Base-by-base conservation (phyloP, 1,140 invertebrate species). In the Papilio helenus region DNA sequence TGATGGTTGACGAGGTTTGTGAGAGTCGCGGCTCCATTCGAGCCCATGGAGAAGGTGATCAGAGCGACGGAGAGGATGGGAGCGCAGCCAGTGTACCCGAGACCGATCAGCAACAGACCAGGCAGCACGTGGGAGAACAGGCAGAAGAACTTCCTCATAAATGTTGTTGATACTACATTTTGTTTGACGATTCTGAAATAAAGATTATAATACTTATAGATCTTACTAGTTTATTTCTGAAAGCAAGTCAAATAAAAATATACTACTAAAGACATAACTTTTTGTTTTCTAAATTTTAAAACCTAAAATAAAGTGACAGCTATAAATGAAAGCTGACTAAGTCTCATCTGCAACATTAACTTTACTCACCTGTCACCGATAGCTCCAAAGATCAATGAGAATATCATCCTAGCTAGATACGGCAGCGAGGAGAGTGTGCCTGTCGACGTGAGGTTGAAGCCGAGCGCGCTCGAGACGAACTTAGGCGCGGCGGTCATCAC, bases 401-500 rank as follows among this genome's bases (percentile, higher is more conserved):
- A 95, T 4, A 96, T 85, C 82, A 97, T 93, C 82, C 97, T 94
- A 46, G 96, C 95, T 79, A 97, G 95, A 81, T 97, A 97, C 2
- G 97, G 97, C 76, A 97, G 85, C 9, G 97, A 96, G 20, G 97
- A 96, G 3, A 97, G 88, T 14, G 96, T 94, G 65, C 97, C 97
- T 16, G 96, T 96, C 73, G 96, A 95, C 83, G 97, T 96, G 65
- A 99, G 95, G 83, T 98, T 96, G 84, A 98, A 98, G 79, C 98
- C 97, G 5, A 99, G 95, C n/a, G 98, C 97, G 79, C 94, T 92
- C 51, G 97, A 96, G 83, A 99, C 96, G 91, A 98, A 99, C 80
- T 97, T 98, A 0, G 99, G 98, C 1, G 98, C 97, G 23, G 97
- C 97, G 0, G 97, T 98, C 81, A 99, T 96, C 83, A 98, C 96